A percentile compares a stretch with the other conserved stretches of the same genome.
Evolutionary conservation across 2,888 invertebrate species (phyloP).

Genomic region (Flexamia atlantica): DNA sequence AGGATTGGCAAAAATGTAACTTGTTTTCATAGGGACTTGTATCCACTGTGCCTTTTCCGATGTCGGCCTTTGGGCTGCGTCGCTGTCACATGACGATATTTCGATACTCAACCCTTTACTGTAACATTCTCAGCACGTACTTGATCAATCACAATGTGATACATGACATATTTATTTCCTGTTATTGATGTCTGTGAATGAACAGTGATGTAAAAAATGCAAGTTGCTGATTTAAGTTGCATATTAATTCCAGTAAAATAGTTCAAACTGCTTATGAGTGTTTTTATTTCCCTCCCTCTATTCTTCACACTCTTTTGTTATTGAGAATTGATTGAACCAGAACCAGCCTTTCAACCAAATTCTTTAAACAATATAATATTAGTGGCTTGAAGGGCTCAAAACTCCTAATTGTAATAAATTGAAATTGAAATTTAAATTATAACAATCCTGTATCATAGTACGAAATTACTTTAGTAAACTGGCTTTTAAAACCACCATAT

Average conservation of each 20-base stretch:
- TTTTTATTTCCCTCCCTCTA: not conserved
- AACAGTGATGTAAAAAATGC: conserved; percentile 57
- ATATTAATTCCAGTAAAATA: conserved; percentile 67
- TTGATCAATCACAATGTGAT: conserved; percentile 60
- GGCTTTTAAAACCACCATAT: too few relatives aligned
- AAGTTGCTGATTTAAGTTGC: conserved; percentile 62
- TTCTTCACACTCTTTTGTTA: too few relatives aligned
- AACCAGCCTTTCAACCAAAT: too few relatives aligned
- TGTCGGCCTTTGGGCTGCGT: conserved; percentile 42
- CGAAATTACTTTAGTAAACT: too few relatives aligned
- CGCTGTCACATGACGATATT: conserved; percentile 44
- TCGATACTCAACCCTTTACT: conserved; percentile 34
- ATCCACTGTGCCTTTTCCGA: conserved; percentile 60
- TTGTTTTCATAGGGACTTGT: conserved; percentile 56
- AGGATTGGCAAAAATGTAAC: conserved; percentile 23
- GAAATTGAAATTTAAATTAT: too few relatives aligned
- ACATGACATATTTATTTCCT: conserved; percentile 55
- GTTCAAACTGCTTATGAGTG: conserved; percentile 43
- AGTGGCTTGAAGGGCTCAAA: too few relatives aligned
- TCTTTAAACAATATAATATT: too few relatives aligned
- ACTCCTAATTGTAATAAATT: too few relatives aligned
- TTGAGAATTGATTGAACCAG: too few relatives aligned
- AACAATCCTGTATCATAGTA: too few relatives aligned
- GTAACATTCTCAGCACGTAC: conserved; percentile 32
- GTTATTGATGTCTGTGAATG: conserved; percentile 53